Base-by-base conservation (phyloP, 2,113 vertebrate species). In the Ascaphus truei region DNA sequence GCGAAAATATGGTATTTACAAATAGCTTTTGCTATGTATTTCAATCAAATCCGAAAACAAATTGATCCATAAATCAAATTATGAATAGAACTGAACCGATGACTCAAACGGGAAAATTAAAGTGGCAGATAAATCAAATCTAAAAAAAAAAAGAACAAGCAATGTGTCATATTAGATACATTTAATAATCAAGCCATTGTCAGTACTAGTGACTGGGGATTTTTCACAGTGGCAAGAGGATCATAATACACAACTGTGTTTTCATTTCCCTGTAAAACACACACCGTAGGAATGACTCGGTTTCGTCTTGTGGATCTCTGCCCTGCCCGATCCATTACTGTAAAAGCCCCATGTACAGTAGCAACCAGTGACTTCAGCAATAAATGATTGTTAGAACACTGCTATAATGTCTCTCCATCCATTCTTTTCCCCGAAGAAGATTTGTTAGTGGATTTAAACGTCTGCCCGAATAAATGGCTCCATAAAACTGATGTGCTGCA, bases 41-140 rank as follows among this genome's bases (percentile, higher is more conserved):
- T 84, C 86, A 81, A 86, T 84, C 79, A 88, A 81, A 80, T 82
- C 80, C 71, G 75, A 81, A 84, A 82, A 85, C 73, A 80, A 88
- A 88, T 86, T 85, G 61, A 76, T 78, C 72, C 76, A 72, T 84
- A 75, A 72, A 80, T 90, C 81, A 85, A 79, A 82, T 78, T 50
- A 75, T 67, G 72, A 81, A 77, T 83, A 84, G 79, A 71, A 86
- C 83, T 86, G 84, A 78, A 74, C 72, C 66, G 74, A 72, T 86
- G 86, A 84, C 81, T 89, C 77, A 88, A 81, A 83, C 78, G 67
- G 79, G 55, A 75, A 84, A 83, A 62, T 62, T 23, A 67, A 86
- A 88, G 41, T 76, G 83, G 76, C 30, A 48, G 75, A 82, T 79
- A 82, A 88, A 87, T 86, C 82, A 76, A 75, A 71, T 78, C 75